Percentiles rank a stretch among this genome's conserved stretches.
phyloP scores from a whole-genome alignment of 2,888 invertebrate genomes.

The Brachypterus glaber region DNA sequence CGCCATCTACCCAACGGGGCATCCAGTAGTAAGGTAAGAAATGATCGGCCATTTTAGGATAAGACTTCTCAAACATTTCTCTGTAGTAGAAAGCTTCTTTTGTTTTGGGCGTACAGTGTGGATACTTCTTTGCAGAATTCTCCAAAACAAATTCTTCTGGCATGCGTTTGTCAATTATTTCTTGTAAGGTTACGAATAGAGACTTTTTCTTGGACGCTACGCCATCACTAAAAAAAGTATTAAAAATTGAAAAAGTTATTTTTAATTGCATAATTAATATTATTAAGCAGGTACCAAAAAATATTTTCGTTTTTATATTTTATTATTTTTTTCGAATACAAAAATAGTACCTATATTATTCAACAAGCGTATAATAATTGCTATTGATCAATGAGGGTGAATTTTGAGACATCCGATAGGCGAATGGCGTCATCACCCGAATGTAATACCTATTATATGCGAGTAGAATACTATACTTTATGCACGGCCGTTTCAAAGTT shows the following conservation, averaged over 20 bases:
- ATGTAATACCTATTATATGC: too few relatives aligned
- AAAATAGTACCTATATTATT: too few relatives aligned
- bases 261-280: too few relatives aligned
- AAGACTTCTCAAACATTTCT: slow-evolving; percentile 58
- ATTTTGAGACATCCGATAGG: slow-evolving; percentile 1
- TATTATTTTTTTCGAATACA: slow-evolving; percentile 6
- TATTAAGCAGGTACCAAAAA: too few relatives aligned
- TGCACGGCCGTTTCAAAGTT: too few relatives aligned
- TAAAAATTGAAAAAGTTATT: too few relatives aligned
- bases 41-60: slow-evolving; percentile 46
- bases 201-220: slow-evolving; percentile 66
- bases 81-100: slow-evolving; percentile 71
- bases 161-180: slow-evolving; percentile 58
- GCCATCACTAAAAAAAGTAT: slow-evolving; percentile 51
- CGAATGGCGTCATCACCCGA: too few relatives aligned
- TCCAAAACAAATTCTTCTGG: slow-evolving; percentile 48
- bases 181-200: slow-evolving; percentile 57
- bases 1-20: slow-evolving; percentile 64
- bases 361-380: too few relatives aligned
- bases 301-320: too few relatives aligned
- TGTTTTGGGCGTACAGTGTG: slow-evolving; percentile 64
- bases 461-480: too few relatives aligned
- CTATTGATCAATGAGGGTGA: too few relatives aligned
- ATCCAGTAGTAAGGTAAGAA: slow-evolving; percentile 70
- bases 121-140: slow-evolving; percentile 45